phyloP scores from a whole-genome alignment of 1,140 invertebrate species.

The Drosophila repleta region DNA sequence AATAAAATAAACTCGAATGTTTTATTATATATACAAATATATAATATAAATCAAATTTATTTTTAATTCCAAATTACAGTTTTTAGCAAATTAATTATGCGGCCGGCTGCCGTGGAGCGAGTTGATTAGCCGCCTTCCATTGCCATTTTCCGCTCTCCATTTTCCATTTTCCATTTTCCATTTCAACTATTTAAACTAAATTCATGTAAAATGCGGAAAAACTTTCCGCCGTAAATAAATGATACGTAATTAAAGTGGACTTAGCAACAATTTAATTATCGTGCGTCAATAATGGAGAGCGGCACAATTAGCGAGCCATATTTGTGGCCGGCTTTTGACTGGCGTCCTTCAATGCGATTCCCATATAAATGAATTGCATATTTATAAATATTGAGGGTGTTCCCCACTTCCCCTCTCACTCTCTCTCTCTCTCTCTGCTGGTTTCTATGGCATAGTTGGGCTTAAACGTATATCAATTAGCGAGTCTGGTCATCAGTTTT shows the following conservation, averaged over 20 bases:
- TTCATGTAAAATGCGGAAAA: not conserved
- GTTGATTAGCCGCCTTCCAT: slow-evolving; percentile 28
- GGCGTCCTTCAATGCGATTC: too few species aligned
- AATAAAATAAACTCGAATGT: not conserved
- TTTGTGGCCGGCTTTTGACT: too few species aligned
- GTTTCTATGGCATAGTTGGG: too few species aligned
- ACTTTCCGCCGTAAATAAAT: not conserved
- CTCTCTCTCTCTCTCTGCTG: too few species aligned
- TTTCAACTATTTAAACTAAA: not conserved
- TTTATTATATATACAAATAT: slow-evolving; percentile 1
- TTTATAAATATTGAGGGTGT: too few species aligned
- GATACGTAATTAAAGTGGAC: not conserved
- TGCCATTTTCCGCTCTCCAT: not conserved
- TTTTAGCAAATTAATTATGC: slow-evolving; percentile 48
- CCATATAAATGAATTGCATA: too few species aligned
- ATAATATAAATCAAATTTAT: slow-evolving; percentile 41
- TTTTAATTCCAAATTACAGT: slow-evolving; percentile 38
- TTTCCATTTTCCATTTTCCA: not conserved
- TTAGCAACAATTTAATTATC: slow-evolving; percentile 2
- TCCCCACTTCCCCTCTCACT: too few species aligned
- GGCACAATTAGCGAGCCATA: too few species aligned
- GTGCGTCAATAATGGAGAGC: not conserved
- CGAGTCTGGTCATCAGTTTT: too few species aligned
- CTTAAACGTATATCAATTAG: too few species aligned
- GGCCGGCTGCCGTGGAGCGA: slow-evolving; percentile 1